These are phyloP conservation scores for Aspidoscelis tigris DNA, from an alignment of 2,113 vertebrate species.

Conservation along the genomic window DNA sequence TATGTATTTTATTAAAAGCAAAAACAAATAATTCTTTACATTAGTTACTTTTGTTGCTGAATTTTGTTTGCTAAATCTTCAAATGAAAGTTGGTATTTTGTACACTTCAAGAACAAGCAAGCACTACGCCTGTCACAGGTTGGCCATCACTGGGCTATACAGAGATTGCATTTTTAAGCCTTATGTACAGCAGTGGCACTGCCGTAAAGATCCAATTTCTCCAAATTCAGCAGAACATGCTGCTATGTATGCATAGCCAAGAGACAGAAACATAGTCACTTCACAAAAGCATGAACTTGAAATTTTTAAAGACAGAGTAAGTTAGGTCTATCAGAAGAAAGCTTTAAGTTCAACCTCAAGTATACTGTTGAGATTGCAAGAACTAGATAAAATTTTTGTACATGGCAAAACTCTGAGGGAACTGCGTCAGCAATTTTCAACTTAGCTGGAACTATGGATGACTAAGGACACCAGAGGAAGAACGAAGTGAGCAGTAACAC, in stretches of 20 bases:
- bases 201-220: background rate
- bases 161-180: too few species aligned
- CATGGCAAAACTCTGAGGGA: background rate
- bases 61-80: too few species aligned
- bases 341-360: background rate
- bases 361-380: background rate
- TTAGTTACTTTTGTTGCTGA: too few species aligned
- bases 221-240: background rate
- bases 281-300: constrained; percentile 1
- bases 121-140: too few species aligned
- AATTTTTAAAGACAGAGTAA: background rate
- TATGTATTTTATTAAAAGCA: too few species aligned
- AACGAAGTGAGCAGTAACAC: background rate
- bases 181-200: background rate
- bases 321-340: background rate
- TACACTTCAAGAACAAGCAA: too few species aligned
- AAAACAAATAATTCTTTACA: too few species aligned
- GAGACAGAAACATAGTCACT: background rate
- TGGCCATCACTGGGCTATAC: too few species aligned
- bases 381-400: background rate
- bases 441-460: background rate
- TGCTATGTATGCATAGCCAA: background rate
- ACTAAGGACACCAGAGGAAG: background rate
- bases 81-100: too few species aligned
- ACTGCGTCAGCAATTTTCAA: background rate